Evolutionary conservation across 2,888 invertebrate species (phyloP), one percentile per base, ranked within the genome.

Genomic region (Lochmaea capreae): DNA sequence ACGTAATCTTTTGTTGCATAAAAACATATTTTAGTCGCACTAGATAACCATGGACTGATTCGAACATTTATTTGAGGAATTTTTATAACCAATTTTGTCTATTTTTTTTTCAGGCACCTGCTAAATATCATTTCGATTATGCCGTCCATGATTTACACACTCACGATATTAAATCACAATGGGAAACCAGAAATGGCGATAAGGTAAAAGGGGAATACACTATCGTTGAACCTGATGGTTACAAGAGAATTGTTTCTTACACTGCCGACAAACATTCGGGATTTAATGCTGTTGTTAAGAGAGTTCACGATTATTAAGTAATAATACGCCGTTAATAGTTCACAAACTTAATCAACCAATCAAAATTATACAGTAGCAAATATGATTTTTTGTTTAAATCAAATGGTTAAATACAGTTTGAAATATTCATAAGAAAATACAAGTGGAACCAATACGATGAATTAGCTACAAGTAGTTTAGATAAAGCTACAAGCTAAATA

Each of bases 141-240:
- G 86, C 86, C 67, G 88, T 88, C 57, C 86, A 87, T 79, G 88
- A 88, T 78, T 84, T 87, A n/a, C 87, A 88, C 80, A 87, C 87
- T n/a, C 87, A 87, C 77, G 88, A 88, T 79, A 86, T 88, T 74
- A 88, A 88, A 80, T 86, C 84, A 73, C 87, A 87, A 78, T 87
- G 87, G 86, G 88, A 88, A 80, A 86, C 87, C 26, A 81, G 88
- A 65, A 87, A 88, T 72, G 88, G 88, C 3, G 88, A 88, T 75
- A 84, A 84, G 72, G 88, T 88, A 71, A 86, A 87, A 75, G 88
- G 88, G 5, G 86, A 87, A 80, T 88, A 88, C 83, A 87, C 87
- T 63, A 70, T 86, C 33, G 80, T 86, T 3, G 87, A 87, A 80
- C 85, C 87, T 6, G 87, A 87, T 74, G 87, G 87, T 74, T 82